Conservation (phyloP, 2,797 vertebrate species). For the Dallia pectoralis region DNA sequence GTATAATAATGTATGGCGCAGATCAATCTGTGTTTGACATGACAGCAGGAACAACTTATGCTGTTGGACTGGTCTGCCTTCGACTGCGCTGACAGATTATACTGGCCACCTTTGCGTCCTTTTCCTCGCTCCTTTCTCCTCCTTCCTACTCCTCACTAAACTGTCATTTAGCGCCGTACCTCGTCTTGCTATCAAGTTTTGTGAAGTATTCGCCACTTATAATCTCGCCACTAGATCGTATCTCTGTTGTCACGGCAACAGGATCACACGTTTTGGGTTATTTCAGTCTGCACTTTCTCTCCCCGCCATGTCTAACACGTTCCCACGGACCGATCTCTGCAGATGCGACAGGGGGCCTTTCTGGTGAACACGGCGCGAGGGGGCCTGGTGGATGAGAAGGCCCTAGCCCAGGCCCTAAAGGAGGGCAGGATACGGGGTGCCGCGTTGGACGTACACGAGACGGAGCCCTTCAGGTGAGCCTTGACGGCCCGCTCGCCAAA, state of each 20-base stretch:
- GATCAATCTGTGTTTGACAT: too few species aligned
- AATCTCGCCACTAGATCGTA: neutral
- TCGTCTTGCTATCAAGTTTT: too few species aligned
- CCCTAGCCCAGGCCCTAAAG: constrained; percentile 80
- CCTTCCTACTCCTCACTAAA: too few species aligned
- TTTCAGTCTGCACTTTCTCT: neutral
- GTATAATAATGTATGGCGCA: too few species aligned
- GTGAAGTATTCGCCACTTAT: neutral
- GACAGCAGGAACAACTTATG: too few species aligned
- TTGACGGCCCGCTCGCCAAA: neutral
- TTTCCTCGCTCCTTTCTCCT: too few species aligned
- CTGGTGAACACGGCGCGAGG: constrained; percentile 81
- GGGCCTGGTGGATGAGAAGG: constrained; percentile 81
- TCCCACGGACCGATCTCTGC: neutral
- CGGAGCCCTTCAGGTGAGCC: constrained; percentile 79
- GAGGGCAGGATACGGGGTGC: constrained; percentile 82
- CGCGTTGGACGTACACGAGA: constrained; percentile 79
- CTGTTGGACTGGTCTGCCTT: too few species aligned
- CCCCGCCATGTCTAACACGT: neutral
- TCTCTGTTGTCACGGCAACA: neutral
- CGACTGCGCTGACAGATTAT: too few species aligned
- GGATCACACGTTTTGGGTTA: neutral
- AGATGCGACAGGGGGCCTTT: constrained; percentile 84
- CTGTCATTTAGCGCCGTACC: too few species aligned
- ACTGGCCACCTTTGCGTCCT: too few species aligned